These are phyloP conservation scores for Calameuta idolon DNA, from an alignment of 2,888 invertebrate species.

Conservation along the genomic window DNA sequence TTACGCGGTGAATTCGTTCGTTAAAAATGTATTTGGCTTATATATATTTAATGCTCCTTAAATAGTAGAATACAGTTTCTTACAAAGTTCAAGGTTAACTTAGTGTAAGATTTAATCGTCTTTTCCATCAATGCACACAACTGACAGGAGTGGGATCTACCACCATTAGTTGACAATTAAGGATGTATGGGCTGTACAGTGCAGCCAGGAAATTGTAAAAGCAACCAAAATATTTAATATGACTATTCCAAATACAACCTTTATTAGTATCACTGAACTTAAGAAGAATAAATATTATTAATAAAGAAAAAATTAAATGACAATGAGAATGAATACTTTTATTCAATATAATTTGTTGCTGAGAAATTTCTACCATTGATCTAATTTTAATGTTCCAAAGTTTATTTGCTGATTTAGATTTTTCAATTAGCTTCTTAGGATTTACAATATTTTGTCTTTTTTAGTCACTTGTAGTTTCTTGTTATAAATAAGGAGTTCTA, in stretches of 20 bases:
- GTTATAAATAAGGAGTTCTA: too few relatives aligned
- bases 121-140: background rate
- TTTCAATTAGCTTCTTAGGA: too few relatives aligned
- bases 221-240: background rate
- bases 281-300: background rate
- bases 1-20: background rate
- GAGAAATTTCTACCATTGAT: background rate
- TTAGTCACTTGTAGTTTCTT: too few relatives aligned
- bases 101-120: background rate
- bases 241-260: background rate
- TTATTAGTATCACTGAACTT: background rate
- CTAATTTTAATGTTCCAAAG: background rate
- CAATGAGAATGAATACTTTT: too few relatives aligned
- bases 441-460: background rate
- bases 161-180: background rate
- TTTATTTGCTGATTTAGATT: too few relatives aligned
- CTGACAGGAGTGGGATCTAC: background rate
- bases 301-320: background rate
- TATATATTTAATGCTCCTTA: background rate
- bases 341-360: background rate
- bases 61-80: constrained; percentile 12
- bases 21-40: background rate
- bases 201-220: background rate
- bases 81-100: constrained; percentile 29
- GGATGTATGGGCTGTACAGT: background rate